These are phyloP conservation scores for Blennius ocellaris DNA, from an alignment of 2,113 vertebrate species.

Conservation along the genomic window DNA sequence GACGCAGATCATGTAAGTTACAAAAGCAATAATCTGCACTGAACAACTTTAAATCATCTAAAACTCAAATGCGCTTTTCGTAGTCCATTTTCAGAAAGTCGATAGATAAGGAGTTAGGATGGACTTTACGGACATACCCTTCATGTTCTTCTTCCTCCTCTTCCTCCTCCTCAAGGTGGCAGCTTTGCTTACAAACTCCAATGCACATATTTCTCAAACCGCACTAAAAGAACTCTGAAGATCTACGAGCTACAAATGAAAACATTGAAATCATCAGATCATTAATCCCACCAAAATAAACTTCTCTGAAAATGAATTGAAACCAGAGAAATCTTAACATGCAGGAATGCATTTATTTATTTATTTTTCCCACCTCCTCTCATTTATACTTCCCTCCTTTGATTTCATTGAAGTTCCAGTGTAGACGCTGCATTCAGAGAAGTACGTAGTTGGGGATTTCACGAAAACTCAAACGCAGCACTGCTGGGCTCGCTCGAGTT, in stretches of 20 bases:
- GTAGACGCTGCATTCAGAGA: conserved; percentile 2
- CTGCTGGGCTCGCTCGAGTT: conserved; percentile 37
- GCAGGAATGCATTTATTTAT: neutral
- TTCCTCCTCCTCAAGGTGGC: too few species aligned
- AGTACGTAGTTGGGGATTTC: conserved; percentile 8
- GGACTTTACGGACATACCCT: too few species aligned
- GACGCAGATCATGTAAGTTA: too few species aligned
- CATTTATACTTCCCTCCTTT: too few species aligned
- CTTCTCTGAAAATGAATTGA: neutral
- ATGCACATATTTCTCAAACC: conserved; percentile 9
- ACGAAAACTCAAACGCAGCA: conserved; percentile 11
- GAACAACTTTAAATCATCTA: too few species aligned
- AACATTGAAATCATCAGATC: conserved; percentile 17
- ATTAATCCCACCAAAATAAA: neutral
- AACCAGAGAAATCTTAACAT: conserved; percentile 5
- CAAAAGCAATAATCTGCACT: too few species aligned
- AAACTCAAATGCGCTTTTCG: too few species aligned
- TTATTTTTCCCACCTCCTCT: neutral
- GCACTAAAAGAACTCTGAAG: conserved; percentile 4
- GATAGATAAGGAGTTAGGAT: too few species aligned
- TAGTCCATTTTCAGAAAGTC: too few species aligned
- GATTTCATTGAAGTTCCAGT: conserved; percentile 24
- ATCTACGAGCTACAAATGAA: conserved; percentile 8
- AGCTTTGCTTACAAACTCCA: conserved; percentile 4
- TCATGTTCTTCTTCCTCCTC: too few species aligned